phyloP scores from a whole-genome alignment of 2,888 invertebrate genomes.

The Cremastinae sp. region DNA sequence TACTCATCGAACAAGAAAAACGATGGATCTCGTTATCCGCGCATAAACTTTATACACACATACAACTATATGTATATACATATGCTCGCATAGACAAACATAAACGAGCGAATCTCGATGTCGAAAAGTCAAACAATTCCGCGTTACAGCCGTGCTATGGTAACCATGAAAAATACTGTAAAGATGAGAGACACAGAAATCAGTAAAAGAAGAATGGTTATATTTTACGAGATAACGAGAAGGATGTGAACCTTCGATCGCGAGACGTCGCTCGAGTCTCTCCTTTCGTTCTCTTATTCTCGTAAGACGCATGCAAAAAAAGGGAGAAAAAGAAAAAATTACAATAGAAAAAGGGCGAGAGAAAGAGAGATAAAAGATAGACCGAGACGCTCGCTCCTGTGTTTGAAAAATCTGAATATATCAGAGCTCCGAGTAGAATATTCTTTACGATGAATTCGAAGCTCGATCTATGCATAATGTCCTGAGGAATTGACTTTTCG shows the following conservation, averaged over 20 bases:
- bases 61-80: background rate
- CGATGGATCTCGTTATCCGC: background rate
- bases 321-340: constrained; percentile 16
- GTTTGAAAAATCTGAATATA: constrained; percentile 68
- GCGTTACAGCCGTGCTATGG: constrained; percentile 15
- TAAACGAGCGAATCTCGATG: no score
- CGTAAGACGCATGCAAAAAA: constrained; percentile 13
- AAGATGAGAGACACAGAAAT: constrained; percentile 7
- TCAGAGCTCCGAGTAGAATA: constrained; percentile 66
- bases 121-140: constrained; percentile 25
- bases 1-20: background rate
- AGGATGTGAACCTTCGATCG: constrained; percentile 44
- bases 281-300: constrained; percentile 28
- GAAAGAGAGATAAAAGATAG: constrained; percentile 3
- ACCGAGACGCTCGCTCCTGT: constrained; percentile 38
- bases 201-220: background rate
- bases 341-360: constrained; percentile 6
- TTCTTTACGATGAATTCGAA: constrained; percentile 66
- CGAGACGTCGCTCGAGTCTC: constrained; percentile 37
- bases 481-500: constrained; percentile 31
- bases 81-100: no score
- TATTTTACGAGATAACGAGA: constrained; percentile 41
- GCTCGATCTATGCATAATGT: constrained; percentile 30
- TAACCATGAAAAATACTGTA: constrained; percentile 26
- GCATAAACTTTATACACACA: background rate